These are phyloP conservation scores for Craniophora ligustri DNA, from an alignment of 2,888 invertebrate genomes.

Conservation along the genomic window DNA sequence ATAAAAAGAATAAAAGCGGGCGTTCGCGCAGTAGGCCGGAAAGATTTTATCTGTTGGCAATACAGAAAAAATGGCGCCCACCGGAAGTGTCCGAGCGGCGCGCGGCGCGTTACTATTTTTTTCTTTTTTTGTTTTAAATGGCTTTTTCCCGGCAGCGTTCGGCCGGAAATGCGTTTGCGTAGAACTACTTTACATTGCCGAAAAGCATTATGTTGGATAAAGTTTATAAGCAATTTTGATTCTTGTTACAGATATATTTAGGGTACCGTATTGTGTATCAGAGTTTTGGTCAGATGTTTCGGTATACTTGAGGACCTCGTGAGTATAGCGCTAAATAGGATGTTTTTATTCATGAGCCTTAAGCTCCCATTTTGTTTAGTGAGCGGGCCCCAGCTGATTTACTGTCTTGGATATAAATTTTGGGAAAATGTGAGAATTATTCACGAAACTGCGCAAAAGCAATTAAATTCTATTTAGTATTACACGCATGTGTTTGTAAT, in stretches of 20 bases:
- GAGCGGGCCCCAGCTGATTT: slow-evolving; percentile 85
- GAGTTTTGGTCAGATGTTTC: slow-evolving; percentile 60
- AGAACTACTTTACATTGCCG: slow-evolving; percentile 78
- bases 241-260: slow-evolving; percentile 67
- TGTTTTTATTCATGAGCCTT: slow-evolving; percentile 88
- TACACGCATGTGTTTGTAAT: slow-evolving; percentile 39
- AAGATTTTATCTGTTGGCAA: slow-evolving; percentile 89
- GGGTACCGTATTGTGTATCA: slow-evolving; percentile 65
- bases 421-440: slow-evolving; percentile 75
- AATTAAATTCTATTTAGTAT: slow-evolving; percentile 55
- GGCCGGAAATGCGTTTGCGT: slow-evolving; percentile 89
- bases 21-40: slow-evolving; percentile 87
- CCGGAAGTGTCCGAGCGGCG: slow-evolving; percentile 89
- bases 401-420: slow-evolving; percentile 84
- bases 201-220: slow-evolving; percentile 75
- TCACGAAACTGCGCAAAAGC: slow-evolving; percentile 66
- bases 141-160: slow-evolving; percentile 88
- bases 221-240: slow-evolving; percentile 74
- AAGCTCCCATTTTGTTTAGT: slow-evolving; percentile 86
- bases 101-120: slow-evolving; percentile 86
- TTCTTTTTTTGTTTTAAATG: slow-evolving; percentile 87
- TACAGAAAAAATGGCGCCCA: slow-evolving; percentile 89
- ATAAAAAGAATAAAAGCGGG: slow-evolving; percentile 82
- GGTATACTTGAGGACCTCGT: slow-evolving; percentile 71
- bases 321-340: slow-evolving; percentile 86